Conservation (phyloP, 2,797 vertebrate species). For the Harpagifer antarcticus region DNA sequence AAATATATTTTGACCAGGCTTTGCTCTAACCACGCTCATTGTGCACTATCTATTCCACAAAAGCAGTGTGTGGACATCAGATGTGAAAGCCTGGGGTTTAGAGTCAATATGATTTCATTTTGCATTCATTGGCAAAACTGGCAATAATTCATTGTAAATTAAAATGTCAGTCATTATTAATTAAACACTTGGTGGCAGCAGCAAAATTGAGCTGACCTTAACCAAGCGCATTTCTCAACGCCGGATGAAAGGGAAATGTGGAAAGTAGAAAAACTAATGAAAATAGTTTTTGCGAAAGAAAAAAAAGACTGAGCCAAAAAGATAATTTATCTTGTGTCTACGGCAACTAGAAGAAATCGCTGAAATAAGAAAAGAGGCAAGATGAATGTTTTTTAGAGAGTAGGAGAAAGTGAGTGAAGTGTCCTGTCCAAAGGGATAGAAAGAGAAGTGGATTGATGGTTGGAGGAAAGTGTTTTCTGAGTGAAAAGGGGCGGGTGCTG, state of each 20-base stretch:
- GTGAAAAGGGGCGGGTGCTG: slow-evolving; percentile 1
- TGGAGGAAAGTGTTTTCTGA: slow-evolving; percentile 33
- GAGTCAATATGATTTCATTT: neutral
- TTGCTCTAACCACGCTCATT: neutral
- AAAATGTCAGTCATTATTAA: slow-evolving; percentile 55
- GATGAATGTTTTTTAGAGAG: neutral
- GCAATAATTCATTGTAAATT: slow-evolving; percentile 17
- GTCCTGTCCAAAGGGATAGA: neutral
- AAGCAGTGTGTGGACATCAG: neutral
- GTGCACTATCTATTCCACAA: neutral
- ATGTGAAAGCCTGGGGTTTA: neutral
- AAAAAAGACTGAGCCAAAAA: neutral
- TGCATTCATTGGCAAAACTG: slow-evolving; percentile 8
- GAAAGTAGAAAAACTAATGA: neutral
- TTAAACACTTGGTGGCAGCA: slow-evolving; percentile 17
- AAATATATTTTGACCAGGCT: neutral
- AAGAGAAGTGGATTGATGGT: slow-evolving; percentile 14
- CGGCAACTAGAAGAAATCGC: neutral
- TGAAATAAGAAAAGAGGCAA: neutral
- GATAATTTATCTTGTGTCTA: neutral
- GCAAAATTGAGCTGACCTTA: slow-evolving; percentile 8
- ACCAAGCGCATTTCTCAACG: slow-evolving; percentile 32
- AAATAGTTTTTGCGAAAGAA: neutral
- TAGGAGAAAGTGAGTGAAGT: neutral
- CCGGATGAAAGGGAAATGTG: slow-evolving; percentile 3